Evolutionary conservation across 2,888 invertebrate genomes (phyloP).

Genomic region (Epicampocera succincta): DNA sequence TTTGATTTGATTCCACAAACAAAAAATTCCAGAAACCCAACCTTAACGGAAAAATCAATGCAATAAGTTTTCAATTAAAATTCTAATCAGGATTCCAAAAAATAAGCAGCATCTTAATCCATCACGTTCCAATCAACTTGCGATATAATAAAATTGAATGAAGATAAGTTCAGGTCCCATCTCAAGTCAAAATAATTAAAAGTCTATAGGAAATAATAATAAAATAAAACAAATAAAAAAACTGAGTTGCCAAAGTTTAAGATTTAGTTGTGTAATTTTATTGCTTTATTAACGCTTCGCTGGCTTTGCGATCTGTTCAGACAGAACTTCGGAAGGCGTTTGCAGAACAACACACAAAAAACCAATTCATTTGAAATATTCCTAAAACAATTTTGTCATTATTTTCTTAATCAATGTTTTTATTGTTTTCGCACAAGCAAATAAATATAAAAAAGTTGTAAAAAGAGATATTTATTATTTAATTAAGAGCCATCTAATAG

Average conservation of each 20-base stretch:
- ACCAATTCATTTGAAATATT: not conserved
- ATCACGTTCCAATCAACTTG: too few relatives aligned
- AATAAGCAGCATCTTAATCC: too few relatives aligned
- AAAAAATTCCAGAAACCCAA: too few relatives aligned
- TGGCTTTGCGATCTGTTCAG: not conserved
- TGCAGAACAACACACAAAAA: too few relatives aligned
- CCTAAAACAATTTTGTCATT: conserved; percentile 14
- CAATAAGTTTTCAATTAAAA: too few relatives aligned
- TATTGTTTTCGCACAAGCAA: conserved; percentile 9
- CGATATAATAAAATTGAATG: too few relatives aligned
- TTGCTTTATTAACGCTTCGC: conserved; percentile 27
- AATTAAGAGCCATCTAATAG: conserved; percentile 23
- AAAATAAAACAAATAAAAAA: not conserved
- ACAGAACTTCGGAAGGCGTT: not conserved
- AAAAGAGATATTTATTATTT: conserved; percentile 26
- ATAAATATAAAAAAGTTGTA: not conserved
- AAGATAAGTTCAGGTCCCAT: too few relatives aligned
- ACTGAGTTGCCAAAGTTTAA: not conserved
- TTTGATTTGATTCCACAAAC: too few relatives aligned
- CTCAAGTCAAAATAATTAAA: too few relatives aligned
- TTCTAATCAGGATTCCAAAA: too few relatives aligned
- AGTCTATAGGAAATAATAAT: too few relatives aligned
- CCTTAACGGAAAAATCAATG: too few relatives aligned
- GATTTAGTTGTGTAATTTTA: conserved; percentile 55
- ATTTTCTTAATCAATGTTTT: conserved; percentile 34